Percentiles rank a stretch among this genome's conserved stretches.
These are phyloP conservation scores for Ceratothoa steindachneri DNA, from an alignment of 2,888 invertebrate species.

Conservation along the genomic window DNA sequence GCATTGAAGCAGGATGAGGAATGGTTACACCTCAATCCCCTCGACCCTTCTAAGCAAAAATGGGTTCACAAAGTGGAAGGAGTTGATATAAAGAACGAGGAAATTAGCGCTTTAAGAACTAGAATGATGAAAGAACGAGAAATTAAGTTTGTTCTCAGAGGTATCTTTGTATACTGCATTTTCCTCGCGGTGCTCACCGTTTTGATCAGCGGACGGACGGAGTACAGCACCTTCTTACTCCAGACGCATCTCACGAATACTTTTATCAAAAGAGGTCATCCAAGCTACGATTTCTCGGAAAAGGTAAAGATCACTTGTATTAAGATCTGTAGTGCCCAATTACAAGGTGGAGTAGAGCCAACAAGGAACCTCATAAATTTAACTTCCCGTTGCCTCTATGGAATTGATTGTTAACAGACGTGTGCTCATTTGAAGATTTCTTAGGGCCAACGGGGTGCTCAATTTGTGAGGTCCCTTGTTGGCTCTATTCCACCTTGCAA, in stretches of 20 bases:
- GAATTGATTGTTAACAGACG: too few relatives aligned
- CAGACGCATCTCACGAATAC: conserved; percentile 52
- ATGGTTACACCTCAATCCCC: conserved; percentile 50
- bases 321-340: too few relatives aligned
- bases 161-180: conserved; percentile 55
- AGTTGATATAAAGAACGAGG: conserved; percentile 22
- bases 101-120: conserved; percentile 1
- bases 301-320: too few relatives aligned
- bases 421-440: too few relatives aligned
- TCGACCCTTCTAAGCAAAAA: conserved; percentile 18
- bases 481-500: too few relatives aligned
- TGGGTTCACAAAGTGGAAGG: conserved; percentile 27
- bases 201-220: conserved; percentile 54
- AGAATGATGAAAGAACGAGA: conserved; percentile 53
- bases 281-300: conserved; percentile 16
- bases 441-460: too few relatives aligned
- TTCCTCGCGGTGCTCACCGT: conserved; percentile 56
- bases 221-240: conserved; percentile 53
- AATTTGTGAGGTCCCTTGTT: too few relatives aligned
- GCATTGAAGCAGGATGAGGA: conserved; percentile 52
- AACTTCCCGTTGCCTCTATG: too few relatives aligned
- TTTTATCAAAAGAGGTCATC: conserved; percentile 43
- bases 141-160: conserved; percentile 55
- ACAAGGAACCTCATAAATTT: too few relatives aligned
- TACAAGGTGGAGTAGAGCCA: too few relatives aligned